These are phyloP conservation scores for Euproctis similis DNA, from an alignment of 2,888 invertebrate species.

Conservation along the genomic window DNA sequence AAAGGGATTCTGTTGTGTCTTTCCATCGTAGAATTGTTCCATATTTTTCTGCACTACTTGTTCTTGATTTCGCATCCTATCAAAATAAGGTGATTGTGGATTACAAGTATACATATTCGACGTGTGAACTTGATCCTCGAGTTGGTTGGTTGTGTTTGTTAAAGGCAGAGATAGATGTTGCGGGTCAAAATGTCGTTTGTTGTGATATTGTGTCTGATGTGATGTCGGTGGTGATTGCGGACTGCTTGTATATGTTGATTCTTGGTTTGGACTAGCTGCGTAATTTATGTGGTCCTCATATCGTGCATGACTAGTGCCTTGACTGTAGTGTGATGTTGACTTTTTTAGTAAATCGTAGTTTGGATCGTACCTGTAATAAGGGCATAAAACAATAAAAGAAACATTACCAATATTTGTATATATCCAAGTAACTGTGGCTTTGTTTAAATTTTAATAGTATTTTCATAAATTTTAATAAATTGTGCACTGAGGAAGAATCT, in stretches of 20 bases:
- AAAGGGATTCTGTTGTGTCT: conserved; percentile 56
- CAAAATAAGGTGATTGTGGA: conserved; percentile 68
- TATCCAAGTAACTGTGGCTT: no score
- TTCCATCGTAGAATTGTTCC: conserved; percentile 52
- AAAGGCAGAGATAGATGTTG: conserved; percentile 66
- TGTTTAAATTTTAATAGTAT: no score
- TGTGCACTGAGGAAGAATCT: no score
- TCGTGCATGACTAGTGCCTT: conserved; percentile 57
- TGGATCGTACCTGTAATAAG: conserved; percentile 73
- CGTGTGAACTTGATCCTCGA: conserved; percentile 54
- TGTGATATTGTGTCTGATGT: conserved; percentile 50
- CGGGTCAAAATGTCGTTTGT: conserved; percentile 59
- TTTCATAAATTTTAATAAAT: no score
- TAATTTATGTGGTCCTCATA: conserved; percentile 59
- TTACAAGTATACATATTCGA: conserved; percentile 56
- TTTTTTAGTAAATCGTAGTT: conserved; percentile 73
- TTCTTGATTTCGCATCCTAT: conserved; percentile 57
- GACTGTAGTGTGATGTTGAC: conserved; percentile 69
- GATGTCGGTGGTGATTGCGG: conserved; percentile 62
- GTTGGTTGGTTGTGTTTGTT: conserved; percentile 57
- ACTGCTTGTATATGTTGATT: conserved; percentile 71
- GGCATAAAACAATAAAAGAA: no score
- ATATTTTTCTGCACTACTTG: conserved; percentile 35
- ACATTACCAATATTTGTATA: no score
- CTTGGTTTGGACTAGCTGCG: conserved; percentile 54